phyloP scores from a whole-genome alignment of 2,888 invertebrate species.

The Eulithis prunata region DNA sequence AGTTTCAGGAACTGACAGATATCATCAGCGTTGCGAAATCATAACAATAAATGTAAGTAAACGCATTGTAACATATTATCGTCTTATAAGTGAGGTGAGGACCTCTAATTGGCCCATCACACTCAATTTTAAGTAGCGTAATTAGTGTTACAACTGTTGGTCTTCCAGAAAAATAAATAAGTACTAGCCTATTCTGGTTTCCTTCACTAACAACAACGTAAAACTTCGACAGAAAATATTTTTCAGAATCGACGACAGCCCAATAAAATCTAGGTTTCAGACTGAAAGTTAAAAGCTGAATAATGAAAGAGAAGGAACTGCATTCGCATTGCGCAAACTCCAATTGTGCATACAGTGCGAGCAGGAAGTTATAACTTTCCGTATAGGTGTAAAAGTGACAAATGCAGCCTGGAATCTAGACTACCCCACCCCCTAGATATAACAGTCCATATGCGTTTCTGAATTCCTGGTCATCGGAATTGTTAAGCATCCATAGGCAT shows the following conservation, averaged over 20 bases:
- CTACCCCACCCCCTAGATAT: constrained; percentile 9
- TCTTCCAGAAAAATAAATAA: no score
- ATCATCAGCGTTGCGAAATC: no score
- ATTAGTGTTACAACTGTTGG: no score
- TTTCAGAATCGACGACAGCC: constrained; percentile 15
- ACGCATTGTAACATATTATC: no score
- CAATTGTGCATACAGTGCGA: constrained; percentile 25
- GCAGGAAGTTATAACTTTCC: constrained; percentile 23
- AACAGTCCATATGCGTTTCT: constrained; percentile 5
- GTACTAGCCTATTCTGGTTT: no score
- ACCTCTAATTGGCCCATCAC: no score
- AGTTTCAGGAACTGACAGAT: no score
- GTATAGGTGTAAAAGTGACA: constrained; percentile 22
- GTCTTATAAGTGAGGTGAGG: no score
- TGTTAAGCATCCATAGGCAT: constrained; percentile 18
- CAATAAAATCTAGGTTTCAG: constrained; percentile 18
- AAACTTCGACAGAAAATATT: background rate
- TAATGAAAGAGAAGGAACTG: constrained; percentile 20
- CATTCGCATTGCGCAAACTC: constrained; percentile 34
- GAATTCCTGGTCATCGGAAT: constrained; percentile 22
- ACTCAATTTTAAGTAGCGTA: no score
- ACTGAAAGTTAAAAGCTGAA: constrained; percentile 19
- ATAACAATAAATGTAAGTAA: no score
- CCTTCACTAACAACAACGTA: background rate
- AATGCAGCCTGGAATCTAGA: constrained; percentile 15